These are phyloP conservation scores for Mobula birostris DNA, from an alignment of 2,113 vertebrate species.

Conservation along the genomic window DNA sequence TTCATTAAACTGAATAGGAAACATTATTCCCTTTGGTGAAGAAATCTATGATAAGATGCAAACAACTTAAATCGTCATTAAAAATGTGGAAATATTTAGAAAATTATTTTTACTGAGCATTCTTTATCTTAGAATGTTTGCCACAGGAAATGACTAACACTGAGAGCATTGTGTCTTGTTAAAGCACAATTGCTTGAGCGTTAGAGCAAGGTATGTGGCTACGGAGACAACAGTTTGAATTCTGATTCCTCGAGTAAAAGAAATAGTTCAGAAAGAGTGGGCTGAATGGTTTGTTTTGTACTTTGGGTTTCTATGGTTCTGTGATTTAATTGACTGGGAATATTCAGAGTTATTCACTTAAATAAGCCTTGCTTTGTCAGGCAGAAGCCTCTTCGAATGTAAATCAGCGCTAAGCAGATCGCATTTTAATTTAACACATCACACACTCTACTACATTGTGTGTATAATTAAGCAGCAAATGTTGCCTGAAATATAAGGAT, in stretches of 20 bases:
- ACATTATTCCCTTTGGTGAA: background rate
- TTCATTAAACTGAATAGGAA: background rate
- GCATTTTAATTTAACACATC: background rate
- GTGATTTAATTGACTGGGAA: background rate
- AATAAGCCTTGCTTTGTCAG: background rate
- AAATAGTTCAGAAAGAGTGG: background rate
- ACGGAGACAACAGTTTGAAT: background rate
- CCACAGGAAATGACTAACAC: background rate
- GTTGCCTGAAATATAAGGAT: background rate
- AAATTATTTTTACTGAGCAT: background rate
- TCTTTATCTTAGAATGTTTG: background rate
- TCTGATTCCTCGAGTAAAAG: background rate
- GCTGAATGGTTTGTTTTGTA: background rate
- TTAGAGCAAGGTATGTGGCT: background rate
- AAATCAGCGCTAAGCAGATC: background rate
- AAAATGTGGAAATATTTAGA: background rate
- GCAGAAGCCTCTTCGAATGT: background rate
- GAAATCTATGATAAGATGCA: background rate
- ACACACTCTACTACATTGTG: background rate
- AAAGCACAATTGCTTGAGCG: background rate
- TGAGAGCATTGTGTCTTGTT: background rate
- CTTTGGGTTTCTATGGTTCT: background rate
- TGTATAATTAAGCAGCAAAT: background rate
- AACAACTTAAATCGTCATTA: background rate
- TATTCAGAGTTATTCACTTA: background rate